A percentile compares a stretch with the other conserved stretches of the same genome.
Evolutionary conservation across 2,797 vertebrate species (phyloP).

Genomic region (Schizopygopsis malacanthus): DNA sequence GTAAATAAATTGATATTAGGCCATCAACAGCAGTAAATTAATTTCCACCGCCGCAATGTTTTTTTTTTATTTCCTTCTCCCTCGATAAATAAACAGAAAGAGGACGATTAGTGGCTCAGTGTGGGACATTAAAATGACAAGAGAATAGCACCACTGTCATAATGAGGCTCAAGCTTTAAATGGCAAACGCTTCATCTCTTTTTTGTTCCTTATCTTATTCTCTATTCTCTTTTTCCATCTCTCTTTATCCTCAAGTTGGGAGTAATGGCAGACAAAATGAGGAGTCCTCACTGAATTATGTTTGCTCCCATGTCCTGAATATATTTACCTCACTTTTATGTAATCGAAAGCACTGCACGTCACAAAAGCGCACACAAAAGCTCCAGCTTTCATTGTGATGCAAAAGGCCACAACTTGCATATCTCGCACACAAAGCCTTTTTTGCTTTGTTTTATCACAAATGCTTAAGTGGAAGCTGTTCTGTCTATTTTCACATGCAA

Average conservation of each 20-base stretch:
- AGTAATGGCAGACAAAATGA: slow-evolving; percentile 42
- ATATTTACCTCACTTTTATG: slow-evolving; percentile 47
- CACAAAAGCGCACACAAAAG: slow-evolving; percentile 45
- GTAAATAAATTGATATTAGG: slow-evolving; percentile 17
- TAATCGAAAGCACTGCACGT: slow-evolving; percentile 39
- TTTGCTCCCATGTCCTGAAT: slow-evolving; percentile 23
- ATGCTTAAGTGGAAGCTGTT: slow-evolving; percentile 30
- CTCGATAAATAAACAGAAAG: slow-evolving; percentile 39
- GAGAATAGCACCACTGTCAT: neutral
- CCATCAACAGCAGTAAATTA: neutral
- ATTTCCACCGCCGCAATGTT: slow-evolving; percentile 11
- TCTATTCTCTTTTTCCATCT: slow-evolving; percentile 28
- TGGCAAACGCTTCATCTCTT: slow-evolving; percentile 38
- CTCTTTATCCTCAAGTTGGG: slow-evolving; percentile 32
- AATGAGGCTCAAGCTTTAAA: slow-evolving; percentile 42
- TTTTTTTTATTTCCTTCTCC: slow-evolving; percentile 28
- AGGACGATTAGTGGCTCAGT: neutral
- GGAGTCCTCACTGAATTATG: slow-evolving; percentile 59
- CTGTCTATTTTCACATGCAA: slow-evolving; percentile 46
- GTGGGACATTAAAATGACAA: slow-evolving; percentile 29
- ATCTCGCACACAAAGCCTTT: slow-evolving; percentile 32
- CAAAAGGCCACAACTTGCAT: slow-evolving; percentile 33
- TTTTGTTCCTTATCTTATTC: slow-evolving; percentile 23
- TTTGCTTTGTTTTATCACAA: slow-evolving; percentile 17
- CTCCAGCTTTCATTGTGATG: slow-evolving; percentile 43